Evolutionary conservation across 2,113 vertebrate genomes (phyloP), one percentile per base, ranked within the genome.

Genomic region (Pyrgilauda ruficollis): DNA sequence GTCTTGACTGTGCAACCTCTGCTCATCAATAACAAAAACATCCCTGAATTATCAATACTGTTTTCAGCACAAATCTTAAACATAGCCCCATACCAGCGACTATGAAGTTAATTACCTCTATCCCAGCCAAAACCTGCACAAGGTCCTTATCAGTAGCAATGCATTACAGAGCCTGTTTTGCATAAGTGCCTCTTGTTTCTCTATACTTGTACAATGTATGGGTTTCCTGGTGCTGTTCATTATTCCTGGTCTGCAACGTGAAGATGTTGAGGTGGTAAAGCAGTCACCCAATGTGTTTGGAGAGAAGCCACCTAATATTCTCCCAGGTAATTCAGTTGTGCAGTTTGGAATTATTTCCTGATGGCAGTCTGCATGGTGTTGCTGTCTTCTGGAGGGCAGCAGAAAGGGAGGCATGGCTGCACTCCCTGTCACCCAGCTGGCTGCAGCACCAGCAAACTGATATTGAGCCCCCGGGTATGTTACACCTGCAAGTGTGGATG

Each of bases 401-500:
- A 58, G 50, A 62, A 66, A 53, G 28, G 46, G 20, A 49, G 15
- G 31, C 13, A 3, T 5, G 23, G 20, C 49, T 56, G 22, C 19
- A 8, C n/a, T 39, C 19, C 0, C 0, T 24, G 18, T 28, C 46
- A 21, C 15, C 16, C 55, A 4, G 4, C 2, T 61, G 53, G 21
- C 35, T 55, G 58, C 53, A 72, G 31, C 31, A 35, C 35, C 69
- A 53, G 33, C 41, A 31, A n/a, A 28, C 37, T 15, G 16, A 30
- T 11, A 26, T 0, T n/a, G 53, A 72, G 39, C 43, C 84, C 43
- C 23, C 33, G 72, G 64, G 15, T 10, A 11, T 13, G n/a, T 33
- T 31, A 58, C 64, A 66, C 37, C n/a, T 74, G 49, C 27, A 49
- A 9, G 6, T 1, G n/a, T 1, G 56, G n/a, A 56, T 17, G 28